Evolutionary conservation across 2,888 invertebrate species (phyloP), one percentile per base, ranked within the genome.

Genomic region (Sinodicranocentrus sp.): DNA sequence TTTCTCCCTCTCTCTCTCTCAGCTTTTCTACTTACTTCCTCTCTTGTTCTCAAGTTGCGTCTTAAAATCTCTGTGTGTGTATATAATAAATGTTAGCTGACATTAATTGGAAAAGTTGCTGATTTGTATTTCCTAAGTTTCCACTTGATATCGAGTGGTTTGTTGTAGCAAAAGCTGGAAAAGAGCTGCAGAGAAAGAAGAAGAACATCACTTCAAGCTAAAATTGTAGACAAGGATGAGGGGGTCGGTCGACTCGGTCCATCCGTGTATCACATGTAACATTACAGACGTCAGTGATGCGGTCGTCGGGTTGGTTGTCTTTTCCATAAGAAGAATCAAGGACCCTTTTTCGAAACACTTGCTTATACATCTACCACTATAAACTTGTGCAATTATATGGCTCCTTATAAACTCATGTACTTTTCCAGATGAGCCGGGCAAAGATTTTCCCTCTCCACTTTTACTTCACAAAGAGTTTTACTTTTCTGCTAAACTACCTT

Each of bases 31-130:
- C 67, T 71, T 57, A 26, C 82, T 70, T 21, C 33, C 25, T 72
- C 57, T 63, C 39, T 52, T 52, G 48, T 57, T 28, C 33, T 15
- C 2, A 48, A 71, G 44, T 57, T 59, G 61, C 57, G 48, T 67
- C 68, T 76, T 54, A 65, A 83, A 77, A 83, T 82, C 75, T 76
- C 70, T 76, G 71, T 76, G 71, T 71, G 76, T 76, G 77, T 83
- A 83, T 83, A 77, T 76, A 83, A 83, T 83, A 83, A 83, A 78
- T 85, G 85, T 87, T 85, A 80, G 85, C 82, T 83, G 87, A 88
- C 87, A 88, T 85, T 88, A 86, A 88, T 87, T 85, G 84, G 85
- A 84, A 87, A 88, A 88, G 84, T 87, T 80, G 71, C 82, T 86
- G 84, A 86, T 86, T 86, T 84, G 84, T 86, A 78, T 73, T 83